Percentiles rank a stretch among this genome's conserved stretches.
Conservation (phyloP, 2,113 vertebrate species). For the Rostratula benghalensis region DNA sequence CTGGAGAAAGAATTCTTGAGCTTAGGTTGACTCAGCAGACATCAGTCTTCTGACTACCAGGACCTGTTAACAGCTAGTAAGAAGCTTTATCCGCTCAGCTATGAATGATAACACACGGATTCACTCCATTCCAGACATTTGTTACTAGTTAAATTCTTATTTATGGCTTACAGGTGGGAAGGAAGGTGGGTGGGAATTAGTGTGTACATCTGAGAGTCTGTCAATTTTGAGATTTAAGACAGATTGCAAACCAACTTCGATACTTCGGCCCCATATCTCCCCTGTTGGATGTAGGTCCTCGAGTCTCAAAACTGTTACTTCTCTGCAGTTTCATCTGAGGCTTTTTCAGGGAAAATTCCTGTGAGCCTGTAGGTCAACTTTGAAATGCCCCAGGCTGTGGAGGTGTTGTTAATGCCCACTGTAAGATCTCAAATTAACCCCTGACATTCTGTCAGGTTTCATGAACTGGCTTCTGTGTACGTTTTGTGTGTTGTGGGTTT, state of each 20-base stretch:
- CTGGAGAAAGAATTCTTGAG: background rate
- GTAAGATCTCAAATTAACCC: background rate
- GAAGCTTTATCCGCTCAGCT: background rate
- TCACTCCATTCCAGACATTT: background rate
- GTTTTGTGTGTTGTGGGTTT: background rate
- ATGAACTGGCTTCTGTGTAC: background rate
- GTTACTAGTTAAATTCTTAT: background rate
- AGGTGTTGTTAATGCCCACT: background rate
- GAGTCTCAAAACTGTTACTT: background rate
- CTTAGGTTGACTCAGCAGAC: background rate
- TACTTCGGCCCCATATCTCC: background rate
- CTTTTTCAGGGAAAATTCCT: background rate
- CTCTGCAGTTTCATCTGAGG: background rate
- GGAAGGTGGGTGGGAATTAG: background rate
- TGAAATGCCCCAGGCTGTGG: background rate
- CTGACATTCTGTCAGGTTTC: background rate
- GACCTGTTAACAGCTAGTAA: background rate
- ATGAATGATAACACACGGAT: background rate
- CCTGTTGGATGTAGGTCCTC: background rate
- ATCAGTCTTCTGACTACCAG: background rate
- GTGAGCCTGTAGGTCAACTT: background rate
- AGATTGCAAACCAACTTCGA: background rate
- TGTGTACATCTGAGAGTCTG: background rate
- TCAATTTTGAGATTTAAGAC: background rate
- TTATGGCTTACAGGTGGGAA: slow-evolving; percentile 17